A percentile compares a stretch with the other conserved stretches of the same genome.
Conservation (phyloP, 1,140 invertebrate genomes). For the Drosophila chauvacae region DNA sequence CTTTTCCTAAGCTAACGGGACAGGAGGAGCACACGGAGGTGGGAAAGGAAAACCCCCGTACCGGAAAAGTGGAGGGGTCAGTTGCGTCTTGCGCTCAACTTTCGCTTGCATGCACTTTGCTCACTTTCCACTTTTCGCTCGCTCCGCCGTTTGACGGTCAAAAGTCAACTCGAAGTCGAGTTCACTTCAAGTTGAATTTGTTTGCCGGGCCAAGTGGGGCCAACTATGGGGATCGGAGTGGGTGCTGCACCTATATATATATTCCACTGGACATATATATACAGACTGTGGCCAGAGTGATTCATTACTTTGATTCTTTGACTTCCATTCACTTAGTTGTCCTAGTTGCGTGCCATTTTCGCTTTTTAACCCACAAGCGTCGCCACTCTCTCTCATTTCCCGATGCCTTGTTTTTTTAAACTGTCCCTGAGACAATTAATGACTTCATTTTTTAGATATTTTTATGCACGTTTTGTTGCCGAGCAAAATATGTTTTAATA, state of each 20-base stretch:
- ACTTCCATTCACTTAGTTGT: slow-evolving; percentile 74
- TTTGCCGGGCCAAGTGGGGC: slow-evolving; percentile 68
- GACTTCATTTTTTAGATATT: slow-evolving; percentile 76
- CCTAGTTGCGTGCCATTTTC: slow-evolving; percentile 59
- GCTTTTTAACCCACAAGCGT: slow-evolving; percentile 55
- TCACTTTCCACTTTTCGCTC: slow-evolving; percentile 68
- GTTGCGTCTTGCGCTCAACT: slow-evolving; percentile 75
- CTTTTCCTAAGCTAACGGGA: slow-evolving; percentile 66
- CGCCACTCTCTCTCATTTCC: slow-evolving; percentile 37
- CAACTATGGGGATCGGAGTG: slow-evolving; percentile 12
- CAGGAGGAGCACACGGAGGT: neutral
- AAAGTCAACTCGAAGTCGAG: slow-evolving; percentile 83
- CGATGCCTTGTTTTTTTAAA: slow-evolving; percentile 27
- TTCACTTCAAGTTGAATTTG: slow-evolving; percentile 83
- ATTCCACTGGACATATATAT: slow-evolving; percentile 7
- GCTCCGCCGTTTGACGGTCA: slow-evolving; percentile 74
- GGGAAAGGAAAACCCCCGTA: neutral
- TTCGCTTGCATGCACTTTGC: slow-evolving; percentile 81
- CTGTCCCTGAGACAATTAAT: slow-evolving; percentile 59
- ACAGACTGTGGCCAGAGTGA: slow-evolving; percentile 47
- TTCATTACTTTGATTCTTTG: slow-evolving; percentile 81
- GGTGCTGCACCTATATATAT: slow-evolving; percentile 5
- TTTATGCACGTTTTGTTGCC: slow-evolving; percentile 70
- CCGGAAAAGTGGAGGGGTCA: slow-evolving; percentile 52
- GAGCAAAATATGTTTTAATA: slow-evolving; percentile 80